Base-by-base conservation (phyloP, 2,797 vertebrate species). In the Carduelis carduelis region DNA sequence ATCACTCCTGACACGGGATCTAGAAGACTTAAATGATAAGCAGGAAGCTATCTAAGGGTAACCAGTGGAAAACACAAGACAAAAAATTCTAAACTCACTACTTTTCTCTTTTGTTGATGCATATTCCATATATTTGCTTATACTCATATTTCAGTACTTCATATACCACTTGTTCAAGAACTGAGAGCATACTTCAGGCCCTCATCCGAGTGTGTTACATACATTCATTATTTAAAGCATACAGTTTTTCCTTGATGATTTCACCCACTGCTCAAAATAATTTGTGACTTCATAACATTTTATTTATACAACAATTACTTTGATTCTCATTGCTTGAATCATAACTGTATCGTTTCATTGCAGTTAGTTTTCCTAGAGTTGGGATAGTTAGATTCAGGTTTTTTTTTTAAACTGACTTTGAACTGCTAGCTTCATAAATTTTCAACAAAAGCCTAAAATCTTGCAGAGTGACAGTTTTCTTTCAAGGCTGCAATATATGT, bases 401-500 rank as follows among this genome's bases (percentile, higher is more conserved):
- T 84, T 39, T 39, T 39, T 39, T 39, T 39, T 39, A 76, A 82
- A 93, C 65, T 87, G 55, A 76, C 52, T 86, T 90, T 56, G 32
- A 92, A 79, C 41, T 89, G 11, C 44, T 65, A 63, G 14, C 14
- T 89, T 84, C n/a, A 44, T 55, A 34, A 66, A 63, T 87, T 87
- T 87, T 59, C 66, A 64, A 32, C 17, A 44, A 91, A 92, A 84
- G 21, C 27, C 70, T 52, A 57, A 84, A 93, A 83, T 66, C 28
- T 52, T 66, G 39, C 52, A 63, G 43, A 90, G 23, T 3, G 61
- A 19, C 56, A 71, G 60, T 60, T 87, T 76, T 65, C 44, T 79
- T 79, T 87, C 50, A 82, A 76, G 43, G 56, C 46, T 72, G 69
- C 32, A 89, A 66, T 27, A 61, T 65, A 92, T 55, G 61, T 78